Conservation (phyloP, 2,113 vertebrate species). For the Nycticorax nycticorax region DNA sequence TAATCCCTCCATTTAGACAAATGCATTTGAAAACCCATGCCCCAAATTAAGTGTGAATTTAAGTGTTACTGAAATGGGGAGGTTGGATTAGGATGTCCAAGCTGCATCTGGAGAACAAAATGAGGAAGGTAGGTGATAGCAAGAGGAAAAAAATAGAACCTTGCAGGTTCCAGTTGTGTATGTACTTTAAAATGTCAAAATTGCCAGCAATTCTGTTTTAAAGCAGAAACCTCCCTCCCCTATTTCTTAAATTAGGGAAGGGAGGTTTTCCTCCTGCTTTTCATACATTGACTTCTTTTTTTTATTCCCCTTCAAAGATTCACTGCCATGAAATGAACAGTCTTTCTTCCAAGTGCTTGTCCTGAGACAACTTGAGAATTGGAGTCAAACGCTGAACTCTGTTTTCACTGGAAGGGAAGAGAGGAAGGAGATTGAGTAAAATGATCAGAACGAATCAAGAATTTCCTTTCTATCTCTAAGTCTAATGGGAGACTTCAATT, state of each 20-base stretch:
- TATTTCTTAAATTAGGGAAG: neutral
- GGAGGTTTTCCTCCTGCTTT: neutral
- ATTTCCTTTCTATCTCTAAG: neutral
- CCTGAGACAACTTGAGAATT: neutral
- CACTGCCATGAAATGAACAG: neutral
- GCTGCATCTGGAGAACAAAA: neutral
- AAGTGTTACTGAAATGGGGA: neutral
- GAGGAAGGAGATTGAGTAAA: neutral
- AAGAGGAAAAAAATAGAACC: neutral
- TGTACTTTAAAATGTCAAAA: neutral
- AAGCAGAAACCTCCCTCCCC: neutral
- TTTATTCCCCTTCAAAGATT: neutral
- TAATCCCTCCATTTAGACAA: neutral
- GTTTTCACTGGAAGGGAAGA: neutral
- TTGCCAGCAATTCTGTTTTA: neutral
- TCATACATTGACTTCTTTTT: neutral
- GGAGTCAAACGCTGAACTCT: neutral
- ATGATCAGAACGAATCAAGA: neutral
- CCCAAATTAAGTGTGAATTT: neutral
- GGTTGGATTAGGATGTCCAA: neutral
- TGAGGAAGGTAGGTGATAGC: neutral
- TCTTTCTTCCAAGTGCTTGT: neutral
- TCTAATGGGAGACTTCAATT: neutral
- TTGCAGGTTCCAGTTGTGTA: neutral
- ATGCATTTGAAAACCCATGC: neutral